phyloP scores from a whole-genome alignment of 2,888 invertebrate species.

The Cryptosula pallasiana region DNA sequence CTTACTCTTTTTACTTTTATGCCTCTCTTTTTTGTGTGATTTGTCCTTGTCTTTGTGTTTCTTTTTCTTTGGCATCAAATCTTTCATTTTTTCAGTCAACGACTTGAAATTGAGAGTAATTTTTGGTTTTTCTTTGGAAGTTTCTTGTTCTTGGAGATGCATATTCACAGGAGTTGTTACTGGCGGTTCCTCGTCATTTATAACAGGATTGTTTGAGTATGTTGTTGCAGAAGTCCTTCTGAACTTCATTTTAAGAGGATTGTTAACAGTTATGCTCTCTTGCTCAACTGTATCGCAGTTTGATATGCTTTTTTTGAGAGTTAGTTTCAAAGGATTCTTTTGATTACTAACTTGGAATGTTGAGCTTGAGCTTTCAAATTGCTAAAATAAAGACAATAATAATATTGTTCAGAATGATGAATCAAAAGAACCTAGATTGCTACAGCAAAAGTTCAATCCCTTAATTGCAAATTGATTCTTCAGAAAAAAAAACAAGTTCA shows the following conservation, averaged over 20 bases:
- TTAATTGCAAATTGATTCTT: no score
- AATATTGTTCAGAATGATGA: no score
- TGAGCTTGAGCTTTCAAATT: no score
- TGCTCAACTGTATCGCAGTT: neutral
- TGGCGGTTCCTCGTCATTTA: neutral
- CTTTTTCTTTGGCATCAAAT: neutral
- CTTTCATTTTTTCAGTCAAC: neutral
- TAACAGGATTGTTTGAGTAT: neutral
- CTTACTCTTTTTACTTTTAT: neutral
- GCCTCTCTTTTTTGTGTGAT: slow-evolving; percentile 1
- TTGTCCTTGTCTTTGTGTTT: slow-evolving; percentile 4
- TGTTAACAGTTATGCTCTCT: neutral
- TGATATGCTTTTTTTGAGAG: neutral
- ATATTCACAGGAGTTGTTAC: neutral
- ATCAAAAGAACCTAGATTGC: no score
- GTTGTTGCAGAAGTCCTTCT: neutral
- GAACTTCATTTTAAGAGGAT: neutral
- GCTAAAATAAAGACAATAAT: no score
- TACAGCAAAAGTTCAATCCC: no score
- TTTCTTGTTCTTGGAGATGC: neutral
- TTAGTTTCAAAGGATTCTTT: neutral
- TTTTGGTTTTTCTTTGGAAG: neutral
- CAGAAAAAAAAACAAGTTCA: no score
- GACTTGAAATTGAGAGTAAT: slow-evolving; percentile 19
- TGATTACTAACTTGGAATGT: slow-evolving; percentile 13